Conservation (phyloP, 2,888 invertebrate species). For the Colostygia pectinataria region DNA sequence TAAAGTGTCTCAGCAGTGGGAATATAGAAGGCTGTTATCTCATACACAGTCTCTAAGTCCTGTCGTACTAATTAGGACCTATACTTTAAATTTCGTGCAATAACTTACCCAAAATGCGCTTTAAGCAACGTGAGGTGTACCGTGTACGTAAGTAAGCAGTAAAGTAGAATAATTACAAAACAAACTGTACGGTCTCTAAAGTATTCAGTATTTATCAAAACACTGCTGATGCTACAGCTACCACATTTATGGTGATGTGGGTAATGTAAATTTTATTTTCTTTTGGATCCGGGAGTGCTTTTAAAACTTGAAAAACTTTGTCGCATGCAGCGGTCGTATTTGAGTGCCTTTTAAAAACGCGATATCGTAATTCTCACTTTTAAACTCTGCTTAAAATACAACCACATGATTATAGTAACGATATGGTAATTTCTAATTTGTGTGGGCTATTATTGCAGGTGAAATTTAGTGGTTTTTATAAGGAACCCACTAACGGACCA, state of each 20-base stretch:
- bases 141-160: not conserved
- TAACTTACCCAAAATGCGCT: too few species aligned
- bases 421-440: slow-evolving; percentile 37
- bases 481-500: not conserved
- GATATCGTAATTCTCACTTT: slow-evolving; percentile 28
- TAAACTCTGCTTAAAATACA: slow-evolving; percentile 31
- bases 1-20: too few species aligned
- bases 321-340: slow-evolving; percentile 30
- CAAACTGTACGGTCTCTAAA: not conserved
- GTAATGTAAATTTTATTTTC: slow-evolving; percentile 16
- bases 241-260: slow-evolving; percentile 9
- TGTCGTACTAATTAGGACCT: too few species aligned
- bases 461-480: slow-evolving; percentile 32
- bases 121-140: too few species aligned
- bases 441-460: slow-evolving; percentile 33
- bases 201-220: not conserved
- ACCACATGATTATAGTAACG: slow-evolving; percentile 32
- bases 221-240: not conserved
- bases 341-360: slow-evolving; percentile 28
- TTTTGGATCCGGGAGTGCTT: slow-evolving; percentile 3
- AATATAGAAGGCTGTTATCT: too few species aligned
- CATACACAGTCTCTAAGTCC: too few species aligned
- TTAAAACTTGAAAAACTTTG: slow-evolving; percentile 24
- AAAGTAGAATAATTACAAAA: too few species aligned
- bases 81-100: too few species aligned